A percentile compares a stretch with the other conserved stretches of the same genome.
Conservation (phyloP, 2,113 vertebrate species). For the Clarias gariepinus region DNA sequence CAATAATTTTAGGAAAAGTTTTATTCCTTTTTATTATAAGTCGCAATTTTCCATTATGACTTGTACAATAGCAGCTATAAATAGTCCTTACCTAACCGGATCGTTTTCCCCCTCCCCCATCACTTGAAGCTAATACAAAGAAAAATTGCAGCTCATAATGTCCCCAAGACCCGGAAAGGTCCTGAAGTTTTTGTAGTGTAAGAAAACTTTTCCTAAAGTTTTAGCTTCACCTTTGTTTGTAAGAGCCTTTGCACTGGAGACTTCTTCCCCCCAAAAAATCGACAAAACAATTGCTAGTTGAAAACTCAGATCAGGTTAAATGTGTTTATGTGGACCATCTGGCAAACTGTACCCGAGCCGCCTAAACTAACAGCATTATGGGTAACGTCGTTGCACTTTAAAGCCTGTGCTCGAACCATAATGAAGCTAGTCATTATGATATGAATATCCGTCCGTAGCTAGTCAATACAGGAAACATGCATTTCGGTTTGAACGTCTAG, state of each 20-base stretch:
- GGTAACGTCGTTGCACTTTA: conserved; percentile 1
- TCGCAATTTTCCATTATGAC: neutral
- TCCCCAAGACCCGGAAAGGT: neutral
- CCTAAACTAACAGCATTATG: neutral
- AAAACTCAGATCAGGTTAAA: neutral
- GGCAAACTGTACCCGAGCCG: neutral
- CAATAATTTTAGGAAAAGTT: neutral
- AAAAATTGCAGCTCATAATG: neutral
- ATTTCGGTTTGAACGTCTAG: neutral
- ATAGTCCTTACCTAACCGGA: neutral
- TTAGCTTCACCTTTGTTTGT: neutral
- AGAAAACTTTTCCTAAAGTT: neutral
- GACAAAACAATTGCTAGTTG: neutral
- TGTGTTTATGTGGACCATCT: neutral
- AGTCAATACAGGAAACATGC: neutral
- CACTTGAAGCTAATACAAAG: neutral
- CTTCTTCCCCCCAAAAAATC: neutral
- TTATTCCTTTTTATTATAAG: neutral
- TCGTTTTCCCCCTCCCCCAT: neutral
- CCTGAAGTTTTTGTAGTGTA: neutral
- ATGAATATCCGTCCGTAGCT: neutral
- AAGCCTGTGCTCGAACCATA: neutral
- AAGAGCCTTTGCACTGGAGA: neutral
- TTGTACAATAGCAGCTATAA: neutral
- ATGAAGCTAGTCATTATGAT: neutral